phyloP scores from a whole-genome alignment of 1,140 invertebrate species.

The Eumeta japonica region DNA sequence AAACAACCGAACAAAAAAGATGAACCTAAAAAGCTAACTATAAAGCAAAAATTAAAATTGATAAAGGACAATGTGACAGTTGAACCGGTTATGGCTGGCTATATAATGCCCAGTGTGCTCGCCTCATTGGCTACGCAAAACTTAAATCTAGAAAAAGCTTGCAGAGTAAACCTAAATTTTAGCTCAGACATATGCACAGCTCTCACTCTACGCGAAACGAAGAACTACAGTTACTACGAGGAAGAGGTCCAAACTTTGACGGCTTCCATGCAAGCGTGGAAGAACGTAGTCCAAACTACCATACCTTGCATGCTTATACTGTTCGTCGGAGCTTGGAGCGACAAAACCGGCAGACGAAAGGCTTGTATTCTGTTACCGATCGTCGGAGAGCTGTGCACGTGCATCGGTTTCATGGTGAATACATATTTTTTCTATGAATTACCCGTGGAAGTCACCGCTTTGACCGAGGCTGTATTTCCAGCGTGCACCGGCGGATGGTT shows the following conservation, averaged over 20 bases:
- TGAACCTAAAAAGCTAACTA: conserved; percentile 23
- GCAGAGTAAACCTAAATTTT: conserved; percentile 74
- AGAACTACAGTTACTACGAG: conserved; percentile 70
- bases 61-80: conserved; percentile 70
- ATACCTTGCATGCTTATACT: conserved; percentile 74
- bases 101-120: conserved; percentile 75
- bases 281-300: conserved; percentile 72
- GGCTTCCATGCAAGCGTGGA: conserved; percentile 75
- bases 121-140: conserved; percentile 76
- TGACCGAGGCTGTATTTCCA: conserved; percentile 74
- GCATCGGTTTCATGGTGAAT: conserved; percentile 73
- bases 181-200: conserved; percentile 69
- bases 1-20: conserved; percentile 11
- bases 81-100: conserved; percentile 75
- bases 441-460: conserved; percentile 72
- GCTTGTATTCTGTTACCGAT: conserved; percentile 81
- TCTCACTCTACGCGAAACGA: conserved; percentile 66
- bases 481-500: conserved; percentile 81
- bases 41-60: conserved; percentile 55
- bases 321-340: conserved; percentile 79
- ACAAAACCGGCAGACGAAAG: conserved; percentile 71
- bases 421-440: conserved; percentile 73
- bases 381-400: conserved; percentile 75
- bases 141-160: conserved; percentile 82
- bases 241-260: conserved; percentile 68